Evolutionary conservation across 2,888 invertebrate species (phyloP).

Genomic region (Orgyia antiqua): DNA sequence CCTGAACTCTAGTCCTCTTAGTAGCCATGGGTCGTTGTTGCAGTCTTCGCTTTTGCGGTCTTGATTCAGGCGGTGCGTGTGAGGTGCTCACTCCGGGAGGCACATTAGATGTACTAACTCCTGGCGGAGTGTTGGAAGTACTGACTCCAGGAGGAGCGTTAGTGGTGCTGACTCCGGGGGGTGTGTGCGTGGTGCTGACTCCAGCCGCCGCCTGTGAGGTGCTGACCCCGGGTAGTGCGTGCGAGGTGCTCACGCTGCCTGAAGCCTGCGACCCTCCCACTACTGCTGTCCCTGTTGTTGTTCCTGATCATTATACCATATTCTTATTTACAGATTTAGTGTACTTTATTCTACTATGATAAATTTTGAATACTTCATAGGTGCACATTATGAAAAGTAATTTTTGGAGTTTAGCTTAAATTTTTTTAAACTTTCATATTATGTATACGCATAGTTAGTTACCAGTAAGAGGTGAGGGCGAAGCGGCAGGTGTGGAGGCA

Average conservation of each 20-base stretch:
- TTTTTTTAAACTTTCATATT: no score
- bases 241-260: slow-evolving; percentile 39
- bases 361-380: no score
- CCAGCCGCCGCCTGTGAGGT: slow-evolving; percentile 35
- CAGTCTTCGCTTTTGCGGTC: slow-evolving; percentile 58
- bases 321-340: no score
- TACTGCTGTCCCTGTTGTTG: slow-evolving; percentile 34
- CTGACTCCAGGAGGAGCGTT: slow-evolving; percentile 37
- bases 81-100: slow-evolving; percentile 45
- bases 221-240: slow-evolving; percentile 37
- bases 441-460: no score
- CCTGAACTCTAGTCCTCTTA: slow-evolving; percentile 76
- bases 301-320: no score
- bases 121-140: slow-evolving; percentile 34
- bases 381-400: no score
- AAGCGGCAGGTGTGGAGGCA: slow-evolving; percentile 31
- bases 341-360: no score
- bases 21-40: slow-evolving; percentile 62
- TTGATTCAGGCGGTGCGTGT: slow-evolving; percentile 53
- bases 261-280: slow-evolving; percentile 39
- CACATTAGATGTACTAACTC: slow-evolving; percentile 37
- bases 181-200: slow-evolving; percentile 34
- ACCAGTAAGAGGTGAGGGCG: slow-evolving; percentile 39
- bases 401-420: no score
- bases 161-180: slow-evolving; percentile 34